Evolutionary conservation across 2,113 vertebrate genomes (phyloP).

Genomic region (Hippocampus zosterae): DNA sequence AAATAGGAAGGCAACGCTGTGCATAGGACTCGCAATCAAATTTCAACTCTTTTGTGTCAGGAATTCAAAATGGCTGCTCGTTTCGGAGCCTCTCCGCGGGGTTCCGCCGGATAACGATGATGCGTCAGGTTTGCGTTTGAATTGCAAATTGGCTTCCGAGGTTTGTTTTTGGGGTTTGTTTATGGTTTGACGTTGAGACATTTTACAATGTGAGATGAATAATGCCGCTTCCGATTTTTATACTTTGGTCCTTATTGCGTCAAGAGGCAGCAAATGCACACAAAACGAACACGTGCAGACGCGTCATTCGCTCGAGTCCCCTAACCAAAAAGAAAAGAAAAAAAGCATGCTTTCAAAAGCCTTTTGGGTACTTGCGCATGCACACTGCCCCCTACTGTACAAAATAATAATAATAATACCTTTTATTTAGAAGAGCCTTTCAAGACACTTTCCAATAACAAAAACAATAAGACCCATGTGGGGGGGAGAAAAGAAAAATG

Average conservation of each 20-base stretch:
- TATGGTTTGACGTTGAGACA: not conserved
- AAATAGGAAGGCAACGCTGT: not conserved
- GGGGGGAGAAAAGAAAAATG: no score
- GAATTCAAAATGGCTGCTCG: not conserved
- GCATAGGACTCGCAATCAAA: not conserved
- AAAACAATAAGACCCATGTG: no score
- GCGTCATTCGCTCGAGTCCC: no score
- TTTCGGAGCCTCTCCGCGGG: not conserved
- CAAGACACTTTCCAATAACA: no score
- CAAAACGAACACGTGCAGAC: no score
- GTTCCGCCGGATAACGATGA: not conserved
- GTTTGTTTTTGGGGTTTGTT: slow-evolving; percentile 10
- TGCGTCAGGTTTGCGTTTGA: slow-evolving; percentile 49
- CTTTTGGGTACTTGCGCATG: no score
- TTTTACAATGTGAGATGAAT: slow-evolving; percentile 6
- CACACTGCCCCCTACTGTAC: no score
- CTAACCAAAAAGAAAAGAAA: no score
- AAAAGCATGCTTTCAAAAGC: no score
- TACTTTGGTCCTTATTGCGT: not conserved
- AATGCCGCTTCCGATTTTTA: not conserved
- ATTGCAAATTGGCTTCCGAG: slow-evolving; percentile 49
- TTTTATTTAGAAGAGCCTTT: no score
- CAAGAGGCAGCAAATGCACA: not conserved
- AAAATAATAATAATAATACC: no score
- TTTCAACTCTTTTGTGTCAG: slow-evolving; percentile 26